phyloP scores from a whole-genome alignment of 2,888 invertebrate species.

The Acrobasis repandana region DNA sequence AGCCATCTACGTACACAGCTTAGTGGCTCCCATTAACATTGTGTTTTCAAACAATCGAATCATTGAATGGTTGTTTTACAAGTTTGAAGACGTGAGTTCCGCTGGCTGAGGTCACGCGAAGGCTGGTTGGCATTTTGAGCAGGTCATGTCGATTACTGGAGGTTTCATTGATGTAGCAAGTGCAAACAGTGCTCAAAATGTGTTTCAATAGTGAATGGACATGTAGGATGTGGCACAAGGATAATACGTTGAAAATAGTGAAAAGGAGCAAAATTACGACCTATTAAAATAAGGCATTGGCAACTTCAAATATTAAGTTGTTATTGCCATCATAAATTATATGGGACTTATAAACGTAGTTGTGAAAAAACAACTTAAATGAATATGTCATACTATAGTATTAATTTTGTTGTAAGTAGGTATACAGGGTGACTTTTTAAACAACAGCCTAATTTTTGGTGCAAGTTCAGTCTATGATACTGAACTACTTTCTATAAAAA shows the following conservation, averaged over 20 bases:
- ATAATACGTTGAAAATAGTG: not conserved
- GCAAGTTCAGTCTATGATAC: too few species aligned
- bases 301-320: too few species aligned
- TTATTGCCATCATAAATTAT: too few species aligned
- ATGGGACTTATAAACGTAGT: too few species aligned
- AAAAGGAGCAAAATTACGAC: too few species aligned
- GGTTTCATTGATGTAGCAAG: not conserved
- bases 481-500: too few species aligned
- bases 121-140: slow-evolving; percentile 19
- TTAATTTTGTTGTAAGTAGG: too few species aligned
- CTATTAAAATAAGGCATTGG: too few species aligned
- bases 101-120: slow-evolving; percentile 18
- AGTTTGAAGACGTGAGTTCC: slow-evolving; percentile 27
- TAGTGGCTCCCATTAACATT: slow-evolving; percentile 20
- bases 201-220: slow-evolving; percentile 1
- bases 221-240: not conserved
- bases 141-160: slow-evolving; percentile 13
- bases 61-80: slow-evolving; percentile 23
- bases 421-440: too few species aligned
- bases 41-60: slow-evolving; percentile 20
- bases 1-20: slow-evolving; percentile 10
- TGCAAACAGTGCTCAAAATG: not conserved
- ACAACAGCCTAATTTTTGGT: too few species aligned
- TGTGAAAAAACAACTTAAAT: too few species aligned
- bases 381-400: too few species aligned